Base-by-base conservation (phyloP, 1,140 invertebrate genomes). In the Teleopsis dalmanni region DNA sequence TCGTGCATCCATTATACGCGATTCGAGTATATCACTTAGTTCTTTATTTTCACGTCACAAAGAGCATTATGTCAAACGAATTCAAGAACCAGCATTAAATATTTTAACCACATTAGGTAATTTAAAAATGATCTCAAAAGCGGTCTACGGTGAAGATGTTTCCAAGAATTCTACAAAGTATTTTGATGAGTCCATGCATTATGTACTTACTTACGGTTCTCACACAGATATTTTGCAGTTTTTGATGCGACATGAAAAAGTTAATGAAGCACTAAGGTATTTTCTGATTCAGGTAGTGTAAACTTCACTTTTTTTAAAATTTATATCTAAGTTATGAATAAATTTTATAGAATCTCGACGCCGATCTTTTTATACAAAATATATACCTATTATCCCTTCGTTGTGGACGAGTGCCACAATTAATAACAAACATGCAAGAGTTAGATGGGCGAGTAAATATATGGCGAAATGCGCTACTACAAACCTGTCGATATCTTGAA, bases 121-220 rank as follows among this genome's bases (percentile, higher is more conserved):
- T 49, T 66, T 79, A 0, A 75, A 74, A 46, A 74, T 75, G 48
- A 77, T 79, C 40, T 69, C 75, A 37, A 73, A 73, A 42, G 77
- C 77, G 0, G 72, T 77, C 26, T 78, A 77, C 35, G 73, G 70
- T 46, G 73, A 75, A 40, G 72, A 72, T 42, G 62, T 62, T 42
- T 60, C 57, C 2, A 68, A 67, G 50, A 65, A 65, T 31, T 57
- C 4, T 35, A 54, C 75, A 0, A 73, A 80, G 47, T 80, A 80
- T 49, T 86, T 85, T 54, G 76, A 81, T 40, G 84, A 87, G 62
- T 85, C 82, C 54, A 57, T 85, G 1, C 84, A 83, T 61, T 88
- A 88, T 70, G 67, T 88, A 5, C 72, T 74, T 1, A 81, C 76
- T 42, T 88, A 87, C 60, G 86, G 84, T 4, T 83, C 79, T 18